Evolutionary conservation across 2,888 invertebrate genomes (phyloP), one percentile per base, ranked within the genome.

Genomic region (Apamea monoglypha): DNA sequence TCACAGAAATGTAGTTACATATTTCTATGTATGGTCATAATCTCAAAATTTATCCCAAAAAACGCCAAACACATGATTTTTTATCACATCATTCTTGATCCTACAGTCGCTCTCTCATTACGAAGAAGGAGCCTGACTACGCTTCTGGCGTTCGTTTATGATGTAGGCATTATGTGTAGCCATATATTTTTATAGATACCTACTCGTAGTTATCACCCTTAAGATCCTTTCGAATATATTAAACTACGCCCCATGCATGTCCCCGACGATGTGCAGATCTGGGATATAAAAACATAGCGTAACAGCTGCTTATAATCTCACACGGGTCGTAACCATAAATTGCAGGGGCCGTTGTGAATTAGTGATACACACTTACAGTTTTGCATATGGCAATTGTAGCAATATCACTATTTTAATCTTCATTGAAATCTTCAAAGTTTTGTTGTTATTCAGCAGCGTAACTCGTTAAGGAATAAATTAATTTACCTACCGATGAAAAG

Each of bases 221-320:
- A 75, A 85, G 72, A 77, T 85, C 69, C 76, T 87, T 84, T 81
- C 81, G 72, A 75, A 75, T 87, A 87, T 85, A 85, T 85, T 85
- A 85, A 81, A 85, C 77, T 74, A 75, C 83, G 72, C 86, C 86
- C 88, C 78, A 72, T 69, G 73, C 74, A 73, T 82, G 82, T 88
- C 66, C 64, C 88, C 63, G 74, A 82, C n/a, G 85, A 79, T 85
- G 68, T 82, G 86, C 88, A 85, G 86, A 85, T 87, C 78, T 72
- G 73, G 83, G 78, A 66, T 78, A 85, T 85, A 88, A 87, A 85
- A 86, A 85, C 82, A 85, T 82, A 82, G 59, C 78, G 88, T 78
- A 79, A 88, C 86, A 86, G 88, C 82, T 86, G 86, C 67, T 85
- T 86, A 74, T 86, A 86, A 86, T 86, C 88, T 88, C 76, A 74